Evolutionary conservation across 2,113 vertebrate genomes (phyloP).

Genomic region (Hyperopisus bebe): DNA sequence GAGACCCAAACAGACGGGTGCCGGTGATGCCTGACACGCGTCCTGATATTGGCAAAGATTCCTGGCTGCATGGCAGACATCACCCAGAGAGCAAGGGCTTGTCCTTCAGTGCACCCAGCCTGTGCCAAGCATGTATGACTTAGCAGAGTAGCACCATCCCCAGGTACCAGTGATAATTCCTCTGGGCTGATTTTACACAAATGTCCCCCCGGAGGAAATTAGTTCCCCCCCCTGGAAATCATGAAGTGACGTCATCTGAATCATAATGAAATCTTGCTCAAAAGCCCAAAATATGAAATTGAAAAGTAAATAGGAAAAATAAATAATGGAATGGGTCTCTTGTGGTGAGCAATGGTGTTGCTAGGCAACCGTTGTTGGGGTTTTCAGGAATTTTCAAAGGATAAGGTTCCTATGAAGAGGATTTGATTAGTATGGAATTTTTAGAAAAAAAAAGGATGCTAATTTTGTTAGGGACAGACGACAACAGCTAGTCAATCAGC

Average conservation of each 20-base stretch:
- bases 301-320: slow-evolving; percentile 31
- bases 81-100: not conserved
- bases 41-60: not conserved
- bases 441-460: slow-evolving; percentile 38
- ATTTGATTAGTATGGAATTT: slow-evolving; percentile 37
- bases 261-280: slow-evolving; percentile 33
- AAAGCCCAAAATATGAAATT: slow-evolving; percentile 41
- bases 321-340: slow-evolving; percentile 48
- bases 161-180: not conserved
- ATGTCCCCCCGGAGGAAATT: not conserved
- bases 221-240: not conserved
- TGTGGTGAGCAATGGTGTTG: slow-evolving; percentile 56
- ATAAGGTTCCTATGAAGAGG: slow-evolving; percentile 38
- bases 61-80: not conserved
- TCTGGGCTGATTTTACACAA: not conserved
- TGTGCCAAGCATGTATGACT: not conserved
- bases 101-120: not conserved
- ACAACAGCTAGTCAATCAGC: not conserved
- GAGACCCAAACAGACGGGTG: not conserved
- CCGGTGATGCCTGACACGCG: not conserved
- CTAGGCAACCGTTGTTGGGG: slow-evolving; percentile 59
- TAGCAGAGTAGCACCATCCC: not conserved
- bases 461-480: slow-evolving; percentile 26
- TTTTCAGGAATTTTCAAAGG: slow-evolving; percentile 45
- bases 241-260: slow-evolving; percentile 38